A percentile compares a stretch with the other conserved stretches of the same genome.
Conservation (phyloP, 2,888 invertebrate genomes). For the Doris montereyensis region DNA sequence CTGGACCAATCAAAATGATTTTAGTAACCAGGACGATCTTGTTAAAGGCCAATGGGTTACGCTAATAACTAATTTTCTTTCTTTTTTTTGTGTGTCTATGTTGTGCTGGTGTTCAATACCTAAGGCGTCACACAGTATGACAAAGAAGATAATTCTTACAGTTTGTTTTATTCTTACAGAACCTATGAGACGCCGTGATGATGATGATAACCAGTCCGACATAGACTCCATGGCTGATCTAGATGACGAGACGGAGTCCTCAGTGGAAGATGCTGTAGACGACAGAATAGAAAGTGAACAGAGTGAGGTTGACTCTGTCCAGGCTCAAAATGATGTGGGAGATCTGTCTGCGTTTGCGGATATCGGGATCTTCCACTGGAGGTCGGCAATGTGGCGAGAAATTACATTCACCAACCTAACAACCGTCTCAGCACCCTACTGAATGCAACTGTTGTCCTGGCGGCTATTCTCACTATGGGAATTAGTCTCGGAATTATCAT, state of each 20-base stretch:
- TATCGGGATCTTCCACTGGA: constrained; percentile 47
- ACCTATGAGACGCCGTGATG: no score
- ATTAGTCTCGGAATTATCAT: constrained; percentile 47
- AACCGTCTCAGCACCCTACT: constrained; percentile 45
- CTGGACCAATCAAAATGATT: no score
- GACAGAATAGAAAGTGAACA: constrained; percentile 51
- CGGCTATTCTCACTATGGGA: constrained; percentile 43
- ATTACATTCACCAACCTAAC: constrained; percentile 47
- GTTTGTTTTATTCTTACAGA: no score
- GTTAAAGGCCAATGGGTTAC: no score
- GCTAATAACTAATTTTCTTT: no score
- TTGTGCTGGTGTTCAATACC: no score
- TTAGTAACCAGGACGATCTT: no score
- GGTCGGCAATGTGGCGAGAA: constrained; percentile 42
- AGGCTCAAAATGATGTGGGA: constrained; percentile 43
- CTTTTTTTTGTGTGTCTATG: no score
- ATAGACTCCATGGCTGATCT: constrained; percentile 26
- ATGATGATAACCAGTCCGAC: background rate
- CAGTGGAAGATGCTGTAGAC: constrained; percentile 42
- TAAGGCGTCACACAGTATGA: no score
- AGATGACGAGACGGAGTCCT: constrained; percentile 43
- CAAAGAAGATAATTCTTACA: no score
- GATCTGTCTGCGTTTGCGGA: constrained; percentile 45
- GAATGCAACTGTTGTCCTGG: constrained; percentile 44
- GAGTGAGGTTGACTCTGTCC: constrained; percentile 44